Conservation (phyloP, 2,888 invertebrate species). For the Catocala sponsa region DNA sequence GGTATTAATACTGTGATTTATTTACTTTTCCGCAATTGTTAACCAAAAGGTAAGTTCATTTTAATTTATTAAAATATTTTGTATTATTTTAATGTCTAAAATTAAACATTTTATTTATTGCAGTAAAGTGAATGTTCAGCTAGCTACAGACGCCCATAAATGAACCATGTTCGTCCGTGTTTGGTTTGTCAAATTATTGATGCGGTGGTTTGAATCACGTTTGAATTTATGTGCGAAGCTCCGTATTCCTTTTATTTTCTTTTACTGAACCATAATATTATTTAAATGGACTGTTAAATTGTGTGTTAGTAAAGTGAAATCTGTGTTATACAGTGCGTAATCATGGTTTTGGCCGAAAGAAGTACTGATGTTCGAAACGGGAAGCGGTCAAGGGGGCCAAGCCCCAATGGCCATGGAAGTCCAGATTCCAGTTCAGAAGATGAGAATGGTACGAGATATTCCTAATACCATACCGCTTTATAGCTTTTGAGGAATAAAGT, state of each 20-base stretch:
- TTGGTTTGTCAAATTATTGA: constrained; percentile 86
- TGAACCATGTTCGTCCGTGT: constrained; percentile 61
- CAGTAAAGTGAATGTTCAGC: constrained; percentile 67
- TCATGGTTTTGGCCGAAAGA: constrained; percentile 96
- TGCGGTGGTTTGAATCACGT: constrained; percentile 89
- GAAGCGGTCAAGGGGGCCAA: constrained; percentile 96
- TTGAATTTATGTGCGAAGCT: constrained; percentile 84
- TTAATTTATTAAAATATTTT: neutral
- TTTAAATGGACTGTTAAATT: constrained; percentile 52
- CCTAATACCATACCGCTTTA: constrained; percentile 32
- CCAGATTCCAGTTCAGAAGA: constrained; percentile 95
- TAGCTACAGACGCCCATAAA: constrained; percentile 78
- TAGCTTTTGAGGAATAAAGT: constrained; percentile 32
- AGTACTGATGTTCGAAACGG: constrained; percentile 95
- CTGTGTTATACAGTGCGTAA: constrained; percentile 68
- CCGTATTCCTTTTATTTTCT: constrained; percentile 65
- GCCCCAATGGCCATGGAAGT: constrained; percentile 94
- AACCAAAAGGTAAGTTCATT: neutral
- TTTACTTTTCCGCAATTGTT: neutral
- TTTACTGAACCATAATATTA: constrained; percentile 44
- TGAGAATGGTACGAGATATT: constrained; percentile 91
- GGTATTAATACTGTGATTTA: neutral
- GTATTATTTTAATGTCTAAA: neutral
- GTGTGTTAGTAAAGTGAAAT: constrained; percentile 58
- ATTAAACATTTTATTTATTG: neutral